Percentiles rank a stretch among this genome's conserved stretches.
Conservation (phyloP, 2,797 vertebrate genomes). For the Lepus oiostolus region DNA sequence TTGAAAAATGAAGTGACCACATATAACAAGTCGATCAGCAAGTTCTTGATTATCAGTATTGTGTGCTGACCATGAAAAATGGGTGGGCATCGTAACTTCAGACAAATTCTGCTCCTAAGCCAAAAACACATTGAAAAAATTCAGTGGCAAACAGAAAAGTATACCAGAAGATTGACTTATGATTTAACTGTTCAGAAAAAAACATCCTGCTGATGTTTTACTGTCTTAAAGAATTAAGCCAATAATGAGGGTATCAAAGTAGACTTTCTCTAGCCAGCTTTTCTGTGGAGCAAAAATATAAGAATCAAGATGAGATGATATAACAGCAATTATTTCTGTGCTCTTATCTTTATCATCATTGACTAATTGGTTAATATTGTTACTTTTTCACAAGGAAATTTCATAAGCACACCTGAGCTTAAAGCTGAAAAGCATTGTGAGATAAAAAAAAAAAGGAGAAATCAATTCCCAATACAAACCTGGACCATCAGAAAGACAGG, state of each 20-base stretch:
- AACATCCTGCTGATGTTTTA: slow-evolving; percentile 18
- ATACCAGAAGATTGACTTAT: background rate
- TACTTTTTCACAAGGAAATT: background rate
- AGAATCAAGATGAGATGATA: background rate
- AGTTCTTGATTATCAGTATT: background rate
- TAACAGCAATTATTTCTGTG: background rate
- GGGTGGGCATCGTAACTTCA: background rate
- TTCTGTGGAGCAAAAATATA: background rate
- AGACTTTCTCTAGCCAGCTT: background rate
- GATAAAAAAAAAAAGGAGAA: background rate
- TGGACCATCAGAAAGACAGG: slow-evolving; percentile 7
- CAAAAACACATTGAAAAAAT: slow-evolving; percentile 25
- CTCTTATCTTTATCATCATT: background rate
- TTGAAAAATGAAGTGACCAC: background rate
- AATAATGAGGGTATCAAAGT: background rate
- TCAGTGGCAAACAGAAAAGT: background rate
- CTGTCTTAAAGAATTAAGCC: background rate
- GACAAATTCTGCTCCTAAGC: background rate
- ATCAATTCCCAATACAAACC: background rate
- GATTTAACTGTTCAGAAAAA: slow-evolving; percentile 7
- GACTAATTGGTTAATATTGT: background rate
- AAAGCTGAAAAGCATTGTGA: background rate
- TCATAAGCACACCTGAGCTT: background rate
- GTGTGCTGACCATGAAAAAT: background rate
- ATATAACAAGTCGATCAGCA: background rate